Evolutionary conservation across 2,113 vertebrate genomes (phyloP), one percentile per base, ranked within the genome.

Genomic region (Promerops cafer): DNA sequence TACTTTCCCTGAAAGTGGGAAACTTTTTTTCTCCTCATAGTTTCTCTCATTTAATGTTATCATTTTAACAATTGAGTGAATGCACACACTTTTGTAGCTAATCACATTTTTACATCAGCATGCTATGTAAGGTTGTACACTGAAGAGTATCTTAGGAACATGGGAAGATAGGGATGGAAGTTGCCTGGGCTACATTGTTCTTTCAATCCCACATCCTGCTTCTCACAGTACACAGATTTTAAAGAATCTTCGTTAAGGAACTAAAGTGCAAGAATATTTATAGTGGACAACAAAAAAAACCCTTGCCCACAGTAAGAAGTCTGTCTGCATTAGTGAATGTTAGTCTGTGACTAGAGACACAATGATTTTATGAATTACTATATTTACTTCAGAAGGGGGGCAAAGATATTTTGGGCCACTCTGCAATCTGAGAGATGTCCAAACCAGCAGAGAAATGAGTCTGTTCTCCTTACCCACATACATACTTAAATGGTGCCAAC

Each of bases 401-500:
- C 11, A 65, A 80, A 56, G 37, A 17, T 1, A 4, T 61, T 24
- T 1, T 1, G 14, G 31, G 8, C 7, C 45, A 61, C 13, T 69
- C 31, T 81, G 37, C 13, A n/a, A 21, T 17, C 11, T 61, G 37
- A 76, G 37, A 61, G 10, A 10, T 3, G 0, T 26, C 23, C 42
- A 33, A 88, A 39, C 8, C 39, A 20, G 47, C 33, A 64, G 6
- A 80, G 60, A 70, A 87, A 54, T 16, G 1, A n/a, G 19, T 7
- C 33, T 54, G 6, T 50, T 87, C 45, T 69, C 17, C 13, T 75
- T 37, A n/a, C 11, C 26, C 42, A 10, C 2, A 5, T 17, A 52
- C 0, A 0, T 61, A 30, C 9, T 42, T 57, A 37, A 19, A 69
- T 11, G 6, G 6, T 64, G 50, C 7, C 30, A 59, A 6, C 0